Percentiles rank a stretch among this genome's conserved stretches.
These are phyloP conservation scores for Callipepla californica DNA, from an alignment of 2,113 vertebrate genomes.

Conservation along the genomic window DNA sequence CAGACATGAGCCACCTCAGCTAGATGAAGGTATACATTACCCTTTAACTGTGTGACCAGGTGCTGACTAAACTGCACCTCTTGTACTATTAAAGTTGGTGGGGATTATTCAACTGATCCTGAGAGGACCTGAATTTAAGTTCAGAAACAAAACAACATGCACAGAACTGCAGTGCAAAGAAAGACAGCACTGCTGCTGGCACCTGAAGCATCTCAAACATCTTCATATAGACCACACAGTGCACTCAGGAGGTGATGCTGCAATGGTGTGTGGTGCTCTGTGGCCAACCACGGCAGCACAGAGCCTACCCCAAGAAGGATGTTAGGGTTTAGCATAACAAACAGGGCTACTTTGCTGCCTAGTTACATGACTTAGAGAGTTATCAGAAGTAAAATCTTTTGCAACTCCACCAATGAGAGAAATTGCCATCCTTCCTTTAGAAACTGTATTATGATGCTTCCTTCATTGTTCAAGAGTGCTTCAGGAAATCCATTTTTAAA, in stretches of 20 bases:
- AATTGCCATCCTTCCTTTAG: neutral
- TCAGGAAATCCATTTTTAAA: constrained; percentile 68
- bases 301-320: neutral
- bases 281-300: neutral
- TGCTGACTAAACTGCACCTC: neutral
- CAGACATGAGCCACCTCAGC: neutral
- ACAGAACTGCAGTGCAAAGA: neutral
- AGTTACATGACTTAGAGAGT: neutral
- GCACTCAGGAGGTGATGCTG: neutral
- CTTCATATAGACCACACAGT: neutral
- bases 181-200: neutral
- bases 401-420: neutral
- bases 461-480: constrained; percentile 28
- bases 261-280: neutral
- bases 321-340: neutral
- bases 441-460: constrained; percentile 22
- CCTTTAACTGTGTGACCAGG: neutral
- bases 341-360: neutral
- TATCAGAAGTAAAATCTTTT: neutral
- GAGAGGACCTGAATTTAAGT: neutral
- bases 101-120: neutral
- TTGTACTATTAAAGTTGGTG: neutral
- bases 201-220: neutral
- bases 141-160: neutral
- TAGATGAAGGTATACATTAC: neutral